Base-by-base conservation (phyloP, 2,797 vertebrate species). In the Chloroceryle inda region DNA sequence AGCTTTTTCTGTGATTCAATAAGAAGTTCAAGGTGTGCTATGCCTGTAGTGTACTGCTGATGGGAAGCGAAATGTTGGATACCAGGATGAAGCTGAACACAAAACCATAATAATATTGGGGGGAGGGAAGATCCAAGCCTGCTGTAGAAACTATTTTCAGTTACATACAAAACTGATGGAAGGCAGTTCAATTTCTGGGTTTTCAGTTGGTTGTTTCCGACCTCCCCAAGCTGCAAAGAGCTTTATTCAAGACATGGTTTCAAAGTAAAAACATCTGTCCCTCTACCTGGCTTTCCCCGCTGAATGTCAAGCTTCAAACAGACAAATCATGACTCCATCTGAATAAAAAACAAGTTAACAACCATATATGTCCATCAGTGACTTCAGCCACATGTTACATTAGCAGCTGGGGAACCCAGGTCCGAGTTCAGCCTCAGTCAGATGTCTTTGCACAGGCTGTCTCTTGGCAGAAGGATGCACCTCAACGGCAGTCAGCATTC, bases 51-150 rank as follows among this genome's bases (percentile, higher is more conserved):
- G 47, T 45, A 58, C 73, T 52, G 69, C 85, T 80, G 67, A 52
- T 93, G 86, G 74, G 77, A 96, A 98, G 85, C 40, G 33, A 85
- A 93, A 71, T 42, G 50, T 10, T 45, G 44, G 47, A 35, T 79
- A 78, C 63, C 61, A 37, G 62, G 23, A 79, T 50, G 29, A 76
- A 56, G 72, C 35, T 47, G 62, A 73, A 74, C 26, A 33, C 23
- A 85, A 58, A 62, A 49, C 3, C 8, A 19, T 12, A 73, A 4
- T 20, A 71, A 42, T 3, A 31, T 1, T 12, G 29, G 20, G 14
- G 16, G 6, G 14, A 31, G 23, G 16, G 42, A 2, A 8, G 22
- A 71, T 37, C 63, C 40, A 61, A 83, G 50, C 19, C 21, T 10
- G 47, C 24, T n/a, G 33, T 38, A 63, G 40, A 63, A 75, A 35